Base-by-base conservation (phyloP, 1,140 invertebrate genomes). In the Aphaenogaster rudis region DNA sequence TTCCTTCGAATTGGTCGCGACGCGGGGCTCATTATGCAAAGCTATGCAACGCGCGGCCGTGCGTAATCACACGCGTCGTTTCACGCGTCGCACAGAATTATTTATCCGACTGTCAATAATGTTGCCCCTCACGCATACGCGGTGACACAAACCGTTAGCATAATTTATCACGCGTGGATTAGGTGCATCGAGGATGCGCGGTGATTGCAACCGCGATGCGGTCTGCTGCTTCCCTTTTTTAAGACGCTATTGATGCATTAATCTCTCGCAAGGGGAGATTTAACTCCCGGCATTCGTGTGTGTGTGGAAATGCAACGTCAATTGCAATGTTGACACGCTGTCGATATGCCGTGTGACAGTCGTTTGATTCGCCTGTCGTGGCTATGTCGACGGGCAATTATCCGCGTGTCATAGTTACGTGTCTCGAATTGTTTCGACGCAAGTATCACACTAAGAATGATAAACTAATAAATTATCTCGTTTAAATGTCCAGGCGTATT, bases 71-170 rank as follows among this genome's bases (percentile, higher is more conserved):
- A 59, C 59, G 77, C 11, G 61, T 63, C 57, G 50, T 36, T 13
- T 17, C 50, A 33, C 11, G 45, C 74, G n/a, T 61, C n/a, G 28
- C 71, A 21, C 45, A 0, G 50, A 45, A 77, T 88, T 90, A 90
- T 90, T 90, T 90, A 81, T 64, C 9, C 50, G 21, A 78, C 59
- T 28, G 82, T 86, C 77, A 89, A 89, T 88, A 80, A 77, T 11
- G 54, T 76, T 61, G n/a, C 15, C 8, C 8, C 64, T 15, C 48
- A 33, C 21, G 42, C 15, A 45, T 42, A 11, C 48, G 28, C 50
- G 80, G 45, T 39, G 33, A 15, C 28, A 45, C 66, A 11, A 42
- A n/a, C 64, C 50, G 66, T 86, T 86, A 80, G 45, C 52, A 28
- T 86, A 89, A 88, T 85, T 86, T 63, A 69, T 57, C 67, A 33